Evolutionary conservation across 2,888 invertebrate genomes (phyloP), one percentile per base, ranked within the genome.

Genomic region (Himalopsyche tibetana): DNA sequence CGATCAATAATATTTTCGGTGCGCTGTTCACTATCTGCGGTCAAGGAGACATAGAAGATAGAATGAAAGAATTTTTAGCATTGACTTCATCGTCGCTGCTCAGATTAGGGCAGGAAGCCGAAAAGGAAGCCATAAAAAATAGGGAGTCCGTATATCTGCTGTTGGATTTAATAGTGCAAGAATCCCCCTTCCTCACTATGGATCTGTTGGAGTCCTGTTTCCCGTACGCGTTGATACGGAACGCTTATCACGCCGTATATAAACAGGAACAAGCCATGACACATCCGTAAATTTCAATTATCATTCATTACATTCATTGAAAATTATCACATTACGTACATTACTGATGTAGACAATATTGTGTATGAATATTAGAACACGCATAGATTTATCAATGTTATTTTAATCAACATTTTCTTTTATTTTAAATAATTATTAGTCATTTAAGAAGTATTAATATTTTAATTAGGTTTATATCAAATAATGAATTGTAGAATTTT

Each of bases 131-230:
- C 0, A 98, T 97, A 45, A 97, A 95, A 90, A 98, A 99, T 92
- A 94, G 99, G 83, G 99, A 99, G 91, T 99, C 99, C 0, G 98
- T 99, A 63, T 99, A 99, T 92, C 95, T 99, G 85, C 94, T 99
- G 55, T 94, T 99, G 4, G 99, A 99, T 92, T 96, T 99, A 93
- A 98, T 99, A 91, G 99, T 99, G 74, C 98, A 99, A 91, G 98
- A 99, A 91, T 99, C 99, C 17, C 99, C 99, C 17, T 99, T 99
- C 93, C 94, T 99, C 40, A 99, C 99, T 0, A 99, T 99, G 98
- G 99, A 99, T 93, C 94, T 99, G 89, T 92, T 99, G 89, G 99
- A 99, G 92, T 99, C 99, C 15, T 99, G 99, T 92, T 99, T 99
- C 92, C 99, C 99, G 0, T 99, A 99, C 91, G 99, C 99, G 38